A percentile compares a stretch with the other conserved stretches of the same genome.
Conservation (phyloP, 2,797 vertebrate genomes). For the Enteromius argenteus region DNA sequence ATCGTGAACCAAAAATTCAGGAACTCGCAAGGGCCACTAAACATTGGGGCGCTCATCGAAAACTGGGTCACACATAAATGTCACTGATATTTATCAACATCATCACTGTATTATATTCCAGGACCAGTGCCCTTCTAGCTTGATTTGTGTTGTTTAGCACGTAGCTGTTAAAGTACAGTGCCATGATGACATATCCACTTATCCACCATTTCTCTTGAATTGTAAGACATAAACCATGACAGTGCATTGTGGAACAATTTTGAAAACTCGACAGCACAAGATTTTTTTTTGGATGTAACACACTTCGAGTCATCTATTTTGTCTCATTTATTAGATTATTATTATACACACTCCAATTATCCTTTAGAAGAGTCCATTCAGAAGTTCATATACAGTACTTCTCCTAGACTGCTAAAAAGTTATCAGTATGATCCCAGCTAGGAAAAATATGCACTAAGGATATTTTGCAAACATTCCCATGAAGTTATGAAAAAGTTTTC, state of each 20-base stretch:
- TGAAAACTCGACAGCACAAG: not conserved
- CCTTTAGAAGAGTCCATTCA: not conserved
- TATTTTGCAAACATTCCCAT: not conserved
- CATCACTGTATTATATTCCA: slow-evolving; percentile 2
- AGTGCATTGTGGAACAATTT: not conserved
- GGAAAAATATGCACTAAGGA: not conserved
- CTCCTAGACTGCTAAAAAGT: not conserved
- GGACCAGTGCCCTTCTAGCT: not conserved
- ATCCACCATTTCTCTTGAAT: not conserved
- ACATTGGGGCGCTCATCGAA: slow-evolving; percentile 8
- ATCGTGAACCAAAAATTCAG: not conserved
- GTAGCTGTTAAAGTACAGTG: not conserved
- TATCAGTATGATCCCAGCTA: not conserved
- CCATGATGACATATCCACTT: not conserved
- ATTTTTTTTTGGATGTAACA: not conserved
- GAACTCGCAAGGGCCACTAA: not conserved
- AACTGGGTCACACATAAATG: slow-evolving; percentile 17
- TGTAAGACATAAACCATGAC: not conserved
- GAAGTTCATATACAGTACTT: not conserved
- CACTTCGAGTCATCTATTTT: not conserved
- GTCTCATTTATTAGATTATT: not conserved
- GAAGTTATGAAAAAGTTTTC: not conserved
- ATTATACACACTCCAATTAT: not conserved
- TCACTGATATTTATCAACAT: slow-evolving; percentile 32
- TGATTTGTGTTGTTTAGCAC: slow-evolving; percentile 33